phyloP scores from a whole-genome alignment of 2,888 invertebrate genomes.

The Rhagium mordax region DNA sequence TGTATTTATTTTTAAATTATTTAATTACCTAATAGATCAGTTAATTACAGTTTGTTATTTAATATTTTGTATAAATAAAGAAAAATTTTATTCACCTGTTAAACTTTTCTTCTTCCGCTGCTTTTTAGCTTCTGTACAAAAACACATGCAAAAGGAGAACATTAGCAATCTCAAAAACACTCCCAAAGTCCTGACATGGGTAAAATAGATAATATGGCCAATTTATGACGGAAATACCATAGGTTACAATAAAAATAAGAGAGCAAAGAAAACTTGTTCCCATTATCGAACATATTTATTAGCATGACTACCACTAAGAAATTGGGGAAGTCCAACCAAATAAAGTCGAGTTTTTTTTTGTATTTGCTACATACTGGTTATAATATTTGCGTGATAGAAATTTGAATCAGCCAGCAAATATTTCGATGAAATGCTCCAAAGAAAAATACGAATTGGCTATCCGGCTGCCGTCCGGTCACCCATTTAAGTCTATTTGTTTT shows the following conservation, averaged over 20 bases:
- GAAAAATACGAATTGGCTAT: too few relatives aligned
- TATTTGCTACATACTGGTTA: too few relatives aligned
- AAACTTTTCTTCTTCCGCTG: slow-evolving; percentile 94
- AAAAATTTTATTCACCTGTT: slow-evolving; percentile 84
- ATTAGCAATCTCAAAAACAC: slow-evolving; percentile 71
- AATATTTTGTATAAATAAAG: slow-evolving; percentile 61
- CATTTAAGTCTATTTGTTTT: too few relatives aligned
- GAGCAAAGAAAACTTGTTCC: neutral
- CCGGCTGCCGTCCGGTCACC: too few relatives aligned
- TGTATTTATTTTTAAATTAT: slow-evolving; percentile 34
- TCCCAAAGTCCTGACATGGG: slow-evolving; percentile 71
- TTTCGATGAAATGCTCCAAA: too few relatives aligned
- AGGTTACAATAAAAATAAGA: slow-evolving; percentile 12
- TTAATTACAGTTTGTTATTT: slow-evolving; percentile 50
- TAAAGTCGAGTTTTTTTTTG: too few relatives aligned
- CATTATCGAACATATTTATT: too few relatives aligned
- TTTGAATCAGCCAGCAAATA: too few relatives aligned
- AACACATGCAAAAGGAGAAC: slow-evolving; percentile 73
- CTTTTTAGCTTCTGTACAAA: slow-evolving; percentile 93
- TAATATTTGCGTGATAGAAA: too few relatives aligned
- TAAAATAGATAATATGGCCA: slow-evolving; percentile 62
- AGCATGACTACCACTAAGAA: too few relatives aligned
- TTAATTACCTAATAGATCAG: slow-evolving; percentile 41
- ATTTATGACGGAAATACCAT: slow-evolving; percentile 51
- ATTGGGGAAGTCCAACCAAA: too few relatives aligned